Evolutionary conservation across 2,113 vertebrate genomes (phyloP).

Genomic region (Oncorhynchus nerka): DNA sequence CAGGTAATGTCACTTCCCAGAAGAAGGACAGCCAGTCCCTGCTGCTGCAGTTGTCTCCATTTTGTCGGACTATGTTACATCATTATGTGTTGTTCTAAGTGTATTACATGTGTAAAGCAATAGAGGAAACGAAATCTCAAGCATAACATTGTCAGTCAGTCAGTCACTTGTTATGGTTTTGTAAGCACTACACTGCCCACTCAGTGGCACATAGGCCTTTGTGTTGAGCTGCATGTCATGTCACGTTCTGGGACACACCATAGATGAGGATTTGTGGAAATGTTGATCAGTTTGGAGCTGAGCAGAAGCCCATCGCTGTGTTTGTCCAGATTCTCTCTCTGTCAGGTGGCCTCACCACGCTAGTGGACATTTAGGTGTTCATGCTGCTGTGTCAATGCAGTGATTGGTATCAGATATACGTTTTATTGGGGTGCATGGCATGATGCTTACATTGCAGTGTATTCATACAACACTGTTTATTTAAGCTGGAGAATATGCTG

Average conservation of each 20-base stretch:
- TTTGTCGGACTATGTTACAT: background rate
- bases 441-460: no score
- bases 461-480: background rate
- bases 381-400: background rate
- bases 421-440: background rate
- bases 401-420: background rate
- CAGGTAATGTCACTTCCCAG: constrained; percentile 27
- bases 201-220: constrained; percentile 23
- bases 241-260: constrained; percentile 22
- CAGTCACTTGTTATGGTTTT: constrained; percentile 41
- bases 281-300: constrained; percentile 11
- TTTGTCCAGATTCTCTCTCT: no score
- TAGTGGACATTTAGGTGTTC: background rate
- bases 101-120: no score
- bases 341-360: no score
- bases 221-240: constrained; percentile 52
- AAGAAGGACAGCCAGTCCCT: constrained; percentile 43
- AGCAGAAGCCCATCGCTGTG: background rate
- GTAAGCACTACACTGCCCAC: constrained; percentile 1
- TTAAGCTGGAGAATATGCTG: no score
- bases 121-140: background rate
- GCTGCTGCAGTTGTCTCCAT: constrained; percentile 18
- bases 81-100: no score
- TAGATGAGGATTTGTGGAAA: constrained; percentile 24
- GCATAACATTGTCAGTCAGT: background rate